Conservation (phyloP, 2,888 invertebrate species). For the Agelastica alni region DNA sequence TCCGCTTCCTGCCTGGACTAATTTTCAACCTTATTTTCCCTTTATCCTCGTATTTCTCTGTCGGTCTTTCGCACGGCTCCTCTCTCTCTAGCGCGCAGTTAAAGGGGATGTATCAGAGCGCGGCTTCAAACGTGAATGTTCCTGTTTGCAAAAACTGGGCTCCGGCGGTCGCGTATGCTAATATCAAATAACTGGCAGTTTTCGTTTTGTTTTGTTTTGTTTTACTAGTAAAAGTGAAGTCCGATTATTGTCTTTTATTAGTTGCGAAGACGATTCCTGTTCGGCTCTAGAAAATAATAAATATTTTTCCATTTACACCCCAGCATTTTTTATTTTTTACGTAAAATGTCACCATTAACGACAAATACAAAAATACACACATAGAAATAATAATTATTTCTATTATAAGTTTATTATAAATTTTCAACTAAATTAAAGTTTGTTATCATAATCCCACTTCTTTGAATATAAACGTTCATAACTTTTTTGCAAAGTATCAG, state of each 20-base stretch:
- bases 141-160: constrained; percentile 19
- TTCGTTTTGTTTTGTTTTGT: constrained; percentile 11
- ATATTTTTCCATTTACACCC: no score
- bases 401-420: no score
- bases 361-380: no score
- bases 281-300: no score
- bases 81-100: constrained; percentile 37
- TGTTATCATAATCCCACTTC: no score
- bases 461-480: no score
- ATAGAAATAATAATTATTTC: no score
- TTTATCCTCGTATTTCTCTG: constrained; percentile 27
- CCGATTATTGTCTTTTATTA: constrained; percentile 10
- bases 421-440: no score
- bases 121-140: constrained; percentile 23
- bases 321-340: no score
- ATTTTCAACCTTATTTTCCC: constrained; percentile 41
- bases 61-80: constrained; percentile 28
- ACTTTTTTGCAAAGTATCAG: no score
- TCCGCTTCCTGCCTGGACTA: constrained; percentile 25
- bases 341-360: no score
- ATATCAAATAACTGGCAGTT: constrained; percentile 25
- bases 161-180: constrained; percentile 25
- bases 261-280: background rate
- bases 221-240: constrained; percentile 13
- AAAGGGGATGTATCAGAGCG: constrained; percentile 41